These are phyloP conservation scores for Leptinotarsa tumamoca DNA, from an alignment of 2,888 invertebrate species.

Conservation along the genomic window DNA sequence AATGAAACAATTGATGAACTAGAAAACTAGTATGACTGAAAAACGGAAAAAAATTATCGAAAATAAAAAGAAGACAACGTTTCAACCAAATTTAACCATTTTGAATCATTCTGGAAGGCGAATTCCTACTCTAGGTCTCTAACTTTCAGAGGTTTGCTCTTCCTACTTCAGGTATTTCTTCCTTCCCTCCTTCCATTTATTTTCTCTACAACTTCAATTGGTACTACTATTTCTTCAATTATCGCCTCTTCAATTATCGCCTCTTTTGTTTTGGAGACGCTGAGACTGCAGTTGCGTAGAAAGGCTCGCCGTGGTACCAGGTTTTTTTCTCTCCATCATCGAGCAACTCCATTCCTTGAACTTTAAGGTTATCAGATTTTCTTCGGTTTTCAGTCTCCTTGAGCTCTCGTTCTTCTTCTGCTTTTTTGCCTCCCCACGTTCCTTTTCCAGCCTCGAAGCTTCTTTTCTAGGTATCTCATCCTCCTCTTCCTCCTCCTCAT, in stretches of 20 bases:
- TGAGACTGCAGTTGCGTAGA: slow-evolving; percentile 68
- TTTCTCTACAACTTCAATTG: no score
- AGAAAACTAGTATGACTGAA: no score
- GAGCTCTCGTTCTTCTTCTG: slow-evolving; percentile 89
- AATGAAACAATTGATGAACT: no score
- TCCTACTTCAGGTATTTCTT: no score
- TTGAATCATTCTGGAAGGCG: no score
- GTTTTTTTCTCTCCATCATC: slow-evolving; percentile 74
- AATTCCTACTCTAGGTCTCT: no score
- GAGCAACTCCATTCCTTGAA: slow-evolving; percentile 87
- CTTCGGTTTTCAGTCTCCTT: slow-evolving; percentile 95
- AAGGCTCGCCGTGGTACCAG: slow-evolving; percentile 81
- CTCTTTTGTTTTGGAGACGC: slow-evolving; percentile 65
- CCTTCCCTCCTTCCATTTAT: no score
- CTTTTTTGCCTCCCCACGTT: slow-evolving; percentile 82
- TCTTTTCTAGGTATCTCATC: slow-evolving; percentile 80
- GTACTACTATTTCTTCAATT: no score
- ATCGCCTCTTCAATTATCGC: slow-evolving; percentile 48
- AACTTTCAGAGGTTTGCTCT: no score
- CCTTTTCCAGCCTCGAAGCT: slow-evolving; percentile 82
- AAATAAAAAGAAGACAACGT: no score
- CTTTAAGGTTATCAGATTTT: slow-evolving; percentile 92
- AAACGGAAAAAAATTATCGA: no score
- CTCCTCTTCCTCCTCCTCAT: slow-evolving; percentile 78
- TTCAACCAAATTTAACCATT: no score